Evolutionary conservation across 2,113 vertebrate genomes (phyloP).

Genomic region (cattle (Bos taurus)): ARS-UCD2.0 NC_037331.1:10330501-10331000

Average conservation of each 20-base stretch:
- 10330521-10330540: constrained; percentile 77
- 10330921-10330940: not conserved
- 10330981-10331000: not conserved
- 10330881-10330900: not conserved
- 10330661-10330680: not conserved
- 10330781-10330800: not conserved
- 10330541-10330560: constrained; percentile 67
- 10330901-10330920: not conserved
- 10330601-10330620: constrained; percentile 69
- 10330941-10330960: not conserved
- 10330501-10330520: constrained; percentile 79
- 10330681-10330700: not conserved
- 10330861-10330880: not conserved
- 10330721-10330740: not conserved
- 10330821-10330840: not conserved
- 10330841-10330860: not conserved
- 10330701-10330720: not conserved
- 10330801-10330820: not conserved
- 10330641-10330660: not conserved
- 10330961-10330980: not conserved
- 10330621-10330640: constrained; percentile 73
- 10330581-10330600: constrained; percentile 70
- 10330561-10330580: constrained; percentile 74
- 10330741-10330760: not conserved
- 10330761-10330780: not conserved